Base-by-base conservation (phyloP, 2,797 vertebrate species). In the Sebastes steindachneri region DNA sequence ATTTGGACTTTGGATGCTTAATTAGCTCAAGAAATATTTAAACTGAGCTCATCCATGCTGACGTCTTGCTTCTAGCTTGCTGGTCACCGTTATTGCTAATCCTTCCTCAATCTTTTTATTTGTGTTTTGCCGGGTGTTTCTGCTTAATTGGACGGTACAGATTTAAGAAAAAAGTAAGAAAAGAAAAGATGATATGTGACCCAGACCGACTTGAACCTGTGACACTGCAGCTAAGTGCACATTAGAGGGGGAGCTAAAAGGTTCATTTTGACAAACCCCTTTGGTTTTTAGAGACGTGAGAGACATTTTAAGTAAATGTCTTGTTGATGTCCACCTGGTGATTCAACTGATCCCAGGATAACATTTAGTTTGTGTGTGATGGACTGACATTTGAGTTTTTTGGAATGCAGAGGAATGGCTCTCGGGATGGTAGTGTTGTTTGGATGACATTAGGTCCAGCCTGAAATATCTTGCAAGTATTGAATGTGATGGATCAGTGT, bases 1-100 rank as follows among this genome's bases (percentile, higher is more conserved):
- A 88, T 77, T 77, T 77, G 67, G 51, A 59, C 78, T 86, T 77
- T 83, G 72, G 69, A 73, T 66, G 28, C 67, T 80, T 84, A 80
- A 84, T 63, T 62, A 84, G 53, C 63, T 73, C 17, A 77, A 71
- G 54, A 54, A 71, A 74, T 55, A 73, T 48, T 55, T 68, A 14
- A 45, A 57, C 9, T 9, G 31, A 76, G 65, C 23, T 69, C 73
- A 25, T 29, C 48, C 25, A 3, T 14, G 4, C 41, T 21, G 37
- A n/a, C 5, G 12, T 59, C 54, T 45, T 45, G 41, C 41, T 45
- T 17, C 0, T 17, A 0, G 74, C 80, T 55, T 14, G 21, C n/a
- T 9, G 51, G 35, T 59, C n/a, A 15, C 64, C 57, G 67, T 87
- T 71, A 68, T 59, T 0, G 4, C 31, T 68, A 81, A 79, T 80